Evolutionary conservation across 2,888 invertebrate species (phyloP).

Genomic region (Cheilosia vulpina): DNA sequence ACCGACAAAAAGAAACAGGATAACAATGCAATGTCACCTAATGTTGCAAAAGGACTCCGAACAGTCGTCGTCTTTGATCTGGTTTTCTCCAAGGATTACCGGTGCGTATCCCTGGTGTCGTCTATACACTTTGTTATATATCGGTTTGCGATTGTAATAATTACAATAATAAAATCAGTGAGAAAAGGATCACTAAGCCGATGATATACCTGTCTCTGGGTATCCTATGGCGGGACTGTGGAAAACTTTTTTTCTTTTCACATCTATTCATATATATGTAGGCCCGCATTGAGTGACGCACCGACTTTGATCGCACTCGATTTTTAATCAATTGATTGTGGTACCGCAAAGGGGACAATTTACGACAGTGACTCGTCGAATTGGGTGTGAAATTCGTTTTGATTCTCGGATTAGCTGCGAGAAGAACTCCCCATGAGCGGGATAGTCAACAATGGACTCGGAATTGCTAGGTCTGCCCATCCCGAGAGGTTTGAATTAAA

Average conservation of each 20-base stretch:
- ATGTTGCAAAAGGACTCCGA: constrained; percentile 48
- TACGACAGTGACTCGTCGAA: constrained; percentile 55
- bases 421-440: background rate
- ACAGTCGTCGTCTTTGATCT: constrained; percentile 51
- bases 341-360: constrained; percentile 68
- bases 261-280: no score
- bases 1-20: constrained; percentile 31
- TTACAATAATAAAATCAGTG: constrained; percentile 29
- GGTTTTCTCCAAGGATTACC: constrained; percentile 51
- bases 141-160: constrained; percentile 42
- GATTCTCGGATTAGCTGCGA: constrained; percentile 43
- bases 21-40: constrained; percentile 66
- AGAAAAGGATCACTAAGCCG: constrained; percentile 60
- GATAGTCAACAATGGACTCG: constrained; percentile 18
- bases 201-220: constrained; percentile 71
- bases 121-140: constrained; percentile 3
- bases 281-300: constrained; percentile 32
- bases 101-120: constrained; percentile 14
- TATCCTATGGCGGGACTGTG: constrained; percentile 16
- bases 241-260: constrained; percentile 46
- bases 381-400: constrained; percentile 66
- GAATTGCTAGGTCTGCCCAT: constrained; percentile 36
- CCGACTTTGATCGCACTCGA: constrained; percentile 68
- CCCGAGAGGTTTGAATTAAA: background rate
- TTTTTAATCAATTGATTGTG: constrained; percentile 67